Conservation (phyloP, 2,888 invertebrate species). For the Globia sparganii region DNA sequence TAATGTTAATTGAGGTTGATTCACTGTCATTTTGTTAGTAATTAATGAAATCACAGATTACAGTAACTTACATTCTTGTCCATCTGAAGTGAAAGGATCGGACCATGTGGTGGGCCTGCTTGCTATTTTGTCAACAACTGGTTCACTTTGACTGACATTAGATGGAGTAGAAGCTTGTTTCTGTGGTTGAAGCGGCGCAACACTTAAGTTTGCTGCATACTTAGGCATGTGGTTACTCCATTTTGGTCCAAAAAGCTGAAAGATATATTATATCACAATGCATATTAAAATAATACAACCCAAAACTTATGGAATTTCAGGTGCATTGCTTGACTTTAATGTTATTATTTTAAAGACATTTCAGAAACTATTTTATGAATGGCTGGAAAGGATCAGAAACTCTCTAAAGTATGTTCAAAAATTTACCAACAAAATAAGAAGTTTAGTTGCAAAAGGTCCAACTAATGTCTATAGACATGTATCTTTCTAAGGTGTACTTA, state of each 20-base stretch:
- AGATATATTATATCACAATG: constrained; percentile 53
- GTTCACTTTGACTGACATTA: constrained; percentile 69
- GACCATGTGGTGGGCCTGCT: constrained; percentile 78
- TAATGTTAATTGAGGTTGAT: constrained; percentile 54
- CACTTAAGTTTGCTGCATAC: constrained; percentile 96
- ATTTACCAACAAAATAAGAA: neutral
- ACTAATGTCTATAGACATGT: neutral
- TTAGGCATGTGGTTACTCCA: constrained; percentile 95
- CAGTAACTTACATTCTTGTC: constrained; percentile 87
- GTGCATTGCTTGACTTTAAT: too few species aligned
- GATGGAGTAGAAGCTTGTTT: constrained; percentile 90
- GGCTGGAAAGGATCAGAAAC: neutral
- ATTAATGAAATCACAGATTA: constrained; percentile 27
- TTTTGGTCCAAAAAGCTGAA: constrained; percentile 94
- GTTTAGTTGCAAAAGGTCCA: neutral
- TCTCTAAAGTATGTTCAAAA: too few species aligned
- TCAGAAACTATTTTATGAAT: neutral
- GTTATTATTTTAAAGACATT: neutral
- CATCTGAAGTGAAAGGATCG: constrained; percentile 86
- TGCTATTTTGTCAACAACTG: constrained; percentile 72
- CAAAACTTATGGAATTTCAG: neutral
- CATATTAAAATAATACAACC: neutral
- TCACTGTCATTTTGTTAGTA: constrained; percentile 45
- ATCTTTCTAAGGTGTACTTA: neutral
- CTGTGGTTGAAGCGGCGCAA: constrained; percentile 94